These are phyloP conservation scores for Chalcosyrphus nemorum DNA, from an alignment of 2,888 invertebrate genomes.

Conservation along the genomic window DNA sequence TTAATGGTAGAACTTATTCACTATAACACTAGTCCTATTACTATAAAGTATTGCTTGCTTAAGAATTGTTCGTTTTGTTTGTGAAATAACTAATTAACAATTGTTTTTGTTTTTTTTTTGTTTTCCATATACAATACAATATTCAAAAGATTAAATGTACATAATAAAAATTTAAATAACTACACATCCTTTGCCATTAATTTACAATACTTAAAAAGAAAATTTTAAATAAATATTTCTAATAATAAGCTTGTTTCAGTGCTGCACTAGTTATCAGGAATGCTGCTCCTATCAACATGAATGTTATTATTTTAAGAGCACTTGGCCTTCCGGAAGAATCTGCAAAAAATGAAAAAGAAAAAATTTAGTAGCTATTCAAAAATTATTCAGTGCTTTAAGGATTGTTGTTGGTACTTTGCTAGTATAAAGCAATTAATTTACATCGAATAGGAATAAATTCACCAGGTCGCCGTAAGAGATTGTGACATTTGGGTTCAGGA, in stretches of 20 bases:
- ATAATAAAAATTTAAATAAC: conserved; percentile 17
- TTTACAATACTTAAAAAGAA: conserved; percentile 16
- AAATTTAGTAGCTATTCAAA: not conserved
- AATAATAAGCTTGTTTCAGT: conserved; percentile 80
- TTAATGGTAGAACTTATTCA: conserved; percentile 30
- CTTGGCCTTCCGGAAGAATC: conserved; percentile 82
- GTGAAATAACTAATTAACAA: conserved; percentile 13
- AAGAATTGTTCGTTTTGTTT: conserved; percentile 31
- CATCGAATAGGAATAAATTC: too few species aligned
- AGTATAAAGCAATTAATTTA: too few species aligned
- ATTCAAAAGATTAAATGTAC: conserved; percentile 47
- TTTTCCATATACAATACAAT: conserved; percentile 33
- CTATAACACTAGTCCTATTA: conserved; percentile 40
- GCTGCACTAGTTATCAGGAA: conserved; percentile 81
- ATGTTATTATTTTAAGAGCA: conserved; percentile 82
- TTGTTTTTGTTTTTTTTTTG: conserved; percentile 15
- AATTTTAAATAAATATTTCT: not conserved
- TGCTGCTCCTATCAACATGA: conserved; percentile 80
- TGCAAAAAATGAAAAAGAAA: conserved; percentile 68
- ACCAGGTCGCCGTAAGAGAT: too few species aligned
- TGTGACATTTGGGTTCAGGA: too few species aligned
- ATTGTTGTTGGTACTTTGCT: too few species aligned
- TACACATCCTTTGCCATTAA: conserved; percentile 21
- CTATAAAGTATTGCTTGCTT: conserved; percentile 65
- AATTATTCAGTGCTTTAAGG: not conserved